These are phyloP conservation scores for Andrena flavipes DNA, from an alignment of 2,888 invertebrate genomes.

Conservation along the genomic window DNA sequence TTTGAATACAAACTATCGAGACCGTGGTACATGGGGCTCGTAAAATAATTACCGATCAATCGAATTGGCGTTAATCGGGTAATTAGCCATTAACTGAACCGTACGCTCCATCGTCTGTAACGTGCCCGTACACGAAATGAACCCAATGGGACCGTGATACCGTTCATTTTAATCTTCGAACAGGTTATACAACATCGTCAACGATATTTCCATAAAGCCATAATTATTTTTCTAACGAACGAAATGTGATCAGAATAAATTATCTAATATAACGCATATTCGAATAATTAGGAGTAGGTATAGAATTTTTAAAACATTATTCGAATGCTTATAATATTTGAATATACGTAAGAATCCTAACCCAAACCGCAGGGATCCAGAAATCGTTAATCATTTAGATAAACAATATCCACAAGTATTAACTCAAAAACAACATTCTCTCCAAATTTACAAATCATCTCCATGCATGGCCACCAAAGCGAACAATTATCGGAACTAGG, in stretches of 20 bases:
- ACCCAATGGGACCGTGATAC: conserved; percentile 25
- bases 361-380: no score
- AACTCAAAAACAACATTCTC: background rate
- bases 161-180: conserved; percentile 51
- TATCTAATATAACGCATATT: background rate
- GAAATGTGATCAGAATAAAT: background rate
- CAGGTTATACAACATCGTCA: background rate
- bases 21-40: conserved; percentile 63
- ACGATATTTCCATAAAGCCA: conserved; percentile 7
- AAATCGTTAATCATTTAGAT: background rate
- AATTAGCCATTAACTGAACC: conserved; percentile 76
- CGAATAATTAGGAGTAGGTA: no score
- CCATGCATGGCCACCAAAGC: background rate
- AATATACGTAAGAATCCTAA: no score
- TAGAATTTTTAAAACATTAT: no score
- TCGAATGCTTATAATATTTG: no score
- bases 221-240: background rate
- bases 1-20: conserved; percentile 42
- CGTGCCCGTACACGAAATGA: conserved; percentile 36
- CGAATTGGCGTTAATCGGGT: conserved; percentile 75
- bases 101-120: conserved; percentile 52
- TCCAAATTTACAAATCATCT: background rate
- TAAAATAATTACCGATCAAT: conserved; percentile 77
- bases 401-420: background rate
- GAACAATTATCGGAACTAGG: background rate